Percentiles rank a stretch among this genome's conserved stretches.
Evolutionary conservation across 2,797 vertebrate genomes (phyloP).

Genomic region (Lindbergichthys nudifrons): DNA sequence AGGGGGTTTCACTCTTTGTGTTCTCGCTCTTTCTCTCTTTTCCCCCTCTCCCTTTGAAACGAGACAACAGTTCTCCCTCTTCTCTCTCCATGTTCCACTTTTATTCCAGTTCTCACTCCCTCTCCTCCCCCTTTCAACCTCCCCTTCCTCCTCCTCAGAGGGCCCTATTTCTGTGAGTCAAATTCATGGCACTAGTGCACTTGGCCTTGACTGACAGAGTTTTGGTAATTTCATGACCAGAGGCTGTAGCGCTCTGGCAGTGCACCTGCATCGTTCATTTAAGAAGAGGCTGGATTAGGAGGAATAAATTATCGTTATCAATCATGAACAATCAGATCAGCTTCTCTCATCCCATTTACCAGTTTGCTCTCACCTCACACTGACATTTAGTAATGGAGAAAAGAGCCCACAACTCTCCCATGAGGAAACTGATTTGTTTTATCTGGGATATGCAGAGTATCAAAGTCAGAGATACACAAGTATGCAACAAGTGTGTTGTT

Average conservation of each 20-base stretch:
- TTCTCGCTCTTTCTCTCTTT: constrained; percentile 30
- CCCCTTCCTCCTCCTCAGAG: constrained; percentile 44
- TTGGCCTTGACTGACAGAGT: constrained; percentile 62
- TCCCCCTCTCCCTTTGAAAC: constrained; percentile 55
- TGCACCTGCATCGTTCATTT: constrained; percentile 58
- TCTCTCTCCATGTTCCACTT: constrained; percentile 64
- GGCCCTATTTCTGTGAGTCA: constrained; percentile 50
- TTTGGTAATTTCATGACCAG: constrained; percentile 64
- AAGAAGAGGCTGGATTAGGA: constrained; percentile 48
- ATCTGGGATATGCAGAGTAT: constrained; percentile 31
- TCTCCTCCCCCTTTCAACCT: constrained; percentile 47
- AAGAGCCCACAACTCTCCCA: constrained; percentile 38
- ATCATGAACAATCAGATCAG: constrained; percentile 64
- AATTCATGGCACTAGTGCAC: constrained; percentile 52
- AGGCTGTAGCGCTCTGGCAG: constrained; percentile 32
- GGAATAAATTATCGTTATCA: constrained; percentile 64
- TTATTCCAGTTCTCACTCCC: constrained; percentile 49
- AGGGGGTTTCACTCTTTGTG: constrained; percentile 63
- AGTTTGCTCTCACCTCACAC: constrained; percentile 38
- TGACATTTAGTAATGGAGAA: constrained; percentile 56
- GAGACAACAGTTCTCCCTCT: constrained; percentile 55
- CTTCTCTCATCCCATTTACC: constrained; percentile 58
- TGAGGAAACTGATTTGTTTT: constrained; percentile 43
- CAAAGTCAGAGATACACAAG: constrained; percentile 25
- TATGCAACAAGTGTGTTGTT: constrained; percentile 48